phyloP scores from a whole-genome alignment of 2,888 invertebrate genomes.

The Ecdyonurus torrentis region DNA sequence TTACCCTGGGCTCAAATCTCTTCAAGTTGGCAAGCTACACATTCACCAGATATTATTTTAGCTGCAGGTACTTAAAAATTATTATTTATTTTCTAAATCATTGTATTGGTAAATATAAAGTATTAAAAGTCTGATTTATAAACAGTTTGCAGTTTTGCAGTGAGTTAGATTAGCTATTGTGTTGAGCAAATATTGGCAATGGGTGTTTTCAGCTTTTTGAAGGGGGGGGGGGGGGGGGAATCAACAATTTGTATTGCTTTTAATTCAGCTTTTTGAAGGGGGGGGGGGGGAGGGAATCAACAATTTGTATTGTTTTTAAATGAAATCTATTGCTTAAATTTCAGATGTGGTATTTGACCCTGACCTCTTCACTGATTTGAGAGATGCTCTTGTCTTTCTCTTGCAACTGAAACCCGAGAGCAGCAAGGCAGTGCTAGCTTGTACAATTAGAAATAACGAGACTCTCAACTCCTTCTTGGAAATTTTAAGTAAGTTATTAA shows the following conservation, averaged over 20 bases:
- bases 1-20: background rate
- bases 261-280: too few relatives aligned
- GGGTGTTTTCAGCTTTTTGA: too few relatives aligned
- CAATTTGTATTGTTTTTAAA: too few relatives aligned
- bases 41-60: background rate
- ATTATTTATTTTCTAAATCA: background rate
- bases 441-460: background rate
- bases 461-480: background rate
- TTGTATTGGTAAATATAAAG: background rate
- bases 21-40: background rate
- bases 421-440: background rate
- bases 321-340: too few relatives aligned
- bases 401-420: background rate
- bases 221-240: too few relatives aligned
- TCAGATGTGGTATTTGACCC: slow-evolving; percentile 1
- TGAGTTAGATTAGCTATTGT: too few relatives aligned
- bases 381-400: background rate
- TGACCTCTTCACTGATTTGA: background rate
- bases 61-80: background rate
- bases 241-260: too few relatives aligned
- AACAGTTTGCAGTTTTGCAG: too few relatives aligned
- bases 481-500: background rate
- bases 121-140: too few relatives aligned
- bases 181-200: too few relatives aligned
- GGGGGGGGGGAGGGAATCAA: too few relatives aligned